phyloP scores from a whole-genome alignment of 2,888 invertebrate genomes.

The Dolichopus griseipennis region DNA sequence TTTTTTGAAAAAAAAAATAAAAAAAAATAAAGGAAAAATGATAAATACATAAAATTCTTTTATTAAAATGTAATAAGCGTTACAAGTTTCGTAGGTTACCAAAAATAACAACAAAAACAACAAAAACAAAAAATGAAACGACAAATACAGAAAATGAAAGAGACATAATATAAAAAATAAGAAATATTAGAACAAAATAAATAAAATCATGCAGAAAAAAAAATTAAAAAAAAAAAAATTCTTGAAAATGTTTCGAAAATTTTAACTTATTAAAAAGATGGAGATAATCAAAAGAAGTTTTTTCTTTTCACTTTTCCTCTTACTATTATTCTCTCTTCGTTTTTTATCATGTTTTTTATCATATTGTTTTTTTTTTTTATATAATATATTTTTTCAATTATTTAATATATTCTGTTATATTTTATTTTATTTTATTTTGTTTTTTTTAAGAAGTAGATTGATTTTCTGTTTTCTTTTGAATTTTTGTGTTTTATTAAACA shows the following conservation, averaged over 20 bases:
- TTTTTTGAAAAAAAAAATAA: neutral
- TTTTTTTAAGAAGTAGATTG: neutral
- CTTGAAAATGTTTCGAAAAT: conserved; percentile 3
- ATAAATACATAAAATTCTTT: conserved; percentile 1
- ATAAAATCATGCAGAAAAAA: neutral
- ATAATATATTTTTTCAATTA: conserved; percentile 5
- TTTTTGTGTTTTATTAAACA: neutral
- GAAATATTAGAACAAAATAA: neutral
- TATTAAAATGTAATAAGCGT: conserved; percentile 6
- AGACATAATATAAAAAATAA: neutral
- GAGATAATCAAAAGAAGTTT: conserved; percentile 1
- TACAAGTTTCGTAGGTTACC: conserved; percentile 5
- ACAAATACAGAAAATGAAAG: neutral
- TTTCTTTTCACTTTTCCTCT: neutral
- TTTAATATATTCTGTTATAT: neutral
- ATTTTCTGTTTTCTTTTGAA: neutral
- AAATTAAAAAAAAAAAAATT: neutral
- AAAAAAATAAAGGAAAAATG: neutral
- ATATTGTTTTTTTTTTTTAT: too few relatives aligned
- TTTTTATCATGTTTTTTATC: neutral
- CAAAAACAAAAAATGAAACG: too few relatives aligned
- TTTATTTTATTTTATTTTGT: neutral
- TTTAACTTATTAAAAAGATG: conserved; percentile 1
- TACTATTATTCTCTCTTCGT: neutral
- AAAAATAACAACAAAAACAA: neutral